These are phyloP conservation scores for Drymodes brunneopygia DNA, from an alignment of 2,113 vertebrate species.

Conservation along the genomic window DNA sequence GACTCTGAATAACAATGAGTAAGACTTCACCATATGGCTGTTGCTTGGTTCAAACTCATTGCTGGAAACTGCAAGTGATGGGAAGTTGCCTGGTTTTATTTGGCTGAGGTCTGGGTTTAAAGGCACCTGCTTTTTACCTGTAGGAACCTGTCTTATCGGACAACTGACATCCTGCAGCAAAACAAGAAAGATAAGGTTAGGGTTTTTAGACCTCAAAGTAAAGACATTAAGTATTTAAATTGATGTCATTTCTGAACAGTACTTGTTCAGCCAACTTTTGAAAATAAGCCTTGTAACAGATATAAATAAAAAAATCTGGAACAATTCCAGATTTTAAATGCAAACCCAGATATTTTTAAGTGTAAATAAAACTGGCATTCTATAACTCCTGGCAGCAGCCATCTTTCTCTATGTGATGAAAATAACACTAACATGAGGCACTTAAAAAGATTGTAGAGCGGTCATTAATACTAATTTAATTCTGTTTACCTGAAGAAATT, in stretches of 20 bases:
- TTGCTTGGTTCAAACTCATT: constrained; percentile 99
- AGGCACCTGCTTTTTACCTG: constrained; percentile 99
- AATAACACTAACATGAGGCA: not conserved
- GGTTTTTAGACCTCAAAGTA: not conserved
- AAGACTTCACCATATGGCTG: constrained; percentile 99
- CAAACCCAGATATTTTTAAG: not conserved
- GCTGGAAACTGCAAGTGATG: constrained; percentile 95
- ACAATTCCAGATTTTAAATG: not conserved
- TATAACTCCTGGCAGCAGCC: not conserved
- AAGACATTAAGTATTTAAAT: not conserved
- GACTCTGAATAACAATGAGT: constrained; percentile 96
- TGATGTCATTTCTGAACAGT: not conserved
- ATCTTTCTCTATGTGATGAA: constrained; percentile 11
- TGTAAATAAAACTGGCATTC: not conserved
- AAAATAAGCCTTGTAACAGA: not conserved
- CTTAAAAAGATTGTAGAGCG: not conserved
- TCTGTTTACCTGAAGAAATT: constrained; percentile 42
- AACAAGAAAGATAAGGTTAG: constrained; percentile 17
- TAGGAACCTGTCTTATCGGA: constrained; percentile 98
- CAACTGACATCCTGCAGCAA: constrained; percentile 94
- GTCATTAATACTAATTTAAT: constrained; percentile 40
- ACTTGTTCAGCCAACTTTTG: not conserved
- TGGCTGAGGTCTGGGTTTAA: constrained; percentile 98
- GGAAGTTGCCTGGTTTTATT: constrained; percentile 91
- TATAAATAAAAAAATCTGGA: not conserved